Conservation (phyloP, 1,140 invertebrate species). For the Tetranychus urticae region DNA sequence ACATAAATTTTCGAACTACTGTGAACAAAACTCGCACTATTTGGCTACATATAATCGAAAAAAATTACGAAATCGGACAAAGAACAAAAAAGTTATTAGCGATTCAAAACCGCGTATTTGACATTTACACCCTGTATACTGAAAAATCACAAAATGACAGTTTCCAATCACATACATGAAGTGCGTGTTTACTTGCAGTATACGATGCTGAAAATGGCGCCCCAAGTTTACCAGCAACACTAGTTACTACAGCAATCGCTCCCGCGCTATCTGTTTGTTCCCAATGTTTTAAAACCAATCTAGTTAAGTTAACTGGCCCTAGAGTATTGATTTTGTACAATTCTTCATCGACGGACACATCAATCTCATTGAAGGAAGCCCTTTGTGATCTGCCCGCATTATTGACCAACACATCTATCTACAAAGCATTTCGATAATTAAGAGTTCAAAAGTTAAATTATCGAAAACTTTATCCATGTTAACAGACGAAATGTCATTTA, state of each 20-base stretch:
- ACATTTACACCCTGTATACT: too few species aligned
- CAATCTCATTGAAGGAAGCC: slow-evolving; percentile 46
- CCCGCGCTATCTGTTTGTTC: slow-evolving; percentile 25
- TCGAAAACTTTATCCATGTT: not conserved
- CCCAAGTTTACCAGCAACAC: slow-evolving; percentile 39
- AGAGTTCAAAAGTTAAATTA: not conserved
- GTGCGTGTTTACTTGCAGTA: slow-evolving; percentile 48
- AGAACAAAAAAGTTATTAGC: too few species aligned
- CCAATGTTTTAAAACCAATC: slow-evolving; percentile 40
- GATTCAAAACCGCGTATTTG: too few species aligned
- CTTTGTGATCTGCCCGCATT: slow-evolving; percentile 60
- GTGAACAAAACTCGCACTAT: too few species aligned
- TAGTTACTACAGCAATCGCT: slow-evolving; percentile 45
- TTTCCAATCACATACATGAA: slow-evolving; percentile 35
- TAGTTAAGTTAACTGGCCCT: slow-evolving; percentile 39
- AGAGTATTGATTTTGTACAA: slow-evolving; percentile 64
- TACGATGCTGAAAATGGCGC: slow-evolving; percentile 50
- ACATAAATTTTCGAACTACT: too few species aligned
- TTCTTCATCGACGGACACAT: slow-evolving; percentile 40
- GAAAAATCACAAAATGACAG: not conserved
- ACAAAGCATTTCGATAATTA: slow-evolving; percentile 1
- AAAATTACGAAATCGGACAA: too few species aligned
- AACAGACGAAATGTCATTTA: not conserved
- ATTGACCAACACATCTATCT: slow-evolving; percentile 52
- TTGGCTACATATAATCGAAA: too few species aligned